phyloP scores from a whole-genome alignment of 2,113 vertebrate genomes.

The Nibea albiflora region DNA sequence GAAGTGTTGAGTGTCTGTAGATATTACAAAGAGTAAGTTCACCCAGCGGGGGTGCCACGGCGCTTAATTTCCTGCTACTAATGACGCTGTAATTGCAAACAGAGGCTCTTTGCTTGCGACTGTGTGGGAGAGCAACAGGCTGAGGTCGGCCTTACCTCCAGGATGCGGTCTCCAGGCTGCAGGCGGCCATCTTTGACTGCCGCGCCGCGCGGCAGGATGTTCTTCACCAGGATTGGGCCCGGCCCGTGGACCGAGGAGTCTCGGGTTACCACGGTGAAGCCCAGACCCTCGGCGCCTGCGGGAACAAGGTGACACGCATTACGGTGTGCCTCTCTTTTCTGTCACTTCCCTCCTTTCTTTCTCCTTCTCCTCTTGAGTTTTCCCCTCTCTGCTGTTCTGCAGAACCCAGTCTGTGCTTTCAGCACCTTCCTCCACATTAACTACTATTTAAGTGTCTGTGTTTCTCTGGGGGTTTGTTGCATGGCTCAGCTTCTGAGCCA shows the following conservation, averaged over 20 bases:
- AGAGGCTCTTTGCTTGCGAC: neutral
- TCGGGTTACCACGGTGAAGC: slow-evolving; percentile 96
- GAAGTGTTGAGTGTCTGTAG: too few relatives aligned
- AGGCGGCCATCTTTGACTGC: slow-evolving; percentile 94
- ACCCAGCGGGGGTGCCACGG: slow-evolving; percentile 9
- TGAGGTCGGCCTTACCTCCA: slow-evolving; percentile 86
- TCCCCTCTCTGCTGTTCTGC: neutral
- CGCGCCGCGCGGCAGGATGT: slow-evolving; percentile 92
- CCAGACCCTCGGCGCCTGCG: slow-evolving; percentile 92
- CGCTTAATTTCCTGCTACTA: neutral
- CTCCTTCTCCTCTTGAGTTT: slow-evolving; percentile 49
- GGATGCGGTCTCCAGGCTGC: slow-evolving; percentile 93
- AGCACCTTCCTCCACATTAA: slow-evolving; percentile 61
- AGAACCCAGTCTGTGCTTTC: slow-evolving; percentile 24
- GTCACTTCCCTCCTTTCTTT: slow-evolving; percentile 46
- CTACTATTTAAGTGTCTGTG: slow-evolving; percentile 64
- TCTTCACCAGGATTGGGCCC: slow-evolving; percentile 96
- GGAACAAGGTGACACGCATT: slow-evolving; percentile 24
- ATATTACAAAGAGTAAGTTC: neutral
- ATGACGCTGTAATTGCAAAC: neutral
- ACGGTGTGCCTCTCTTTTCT: slow-evolving; percentile 27
- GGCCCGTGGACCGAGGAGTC: slow-evolving; percentile 91
- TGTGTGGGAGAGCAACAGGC: neutral
- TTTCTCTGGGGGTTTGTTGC: slow-evolving; percentile 53
- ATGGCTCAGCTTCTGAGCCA: slow-evolving; percentile 48